Base-by-base conservation (phyloP, 2,113 vertebrate species). In the Carassius carassius region DNA sequence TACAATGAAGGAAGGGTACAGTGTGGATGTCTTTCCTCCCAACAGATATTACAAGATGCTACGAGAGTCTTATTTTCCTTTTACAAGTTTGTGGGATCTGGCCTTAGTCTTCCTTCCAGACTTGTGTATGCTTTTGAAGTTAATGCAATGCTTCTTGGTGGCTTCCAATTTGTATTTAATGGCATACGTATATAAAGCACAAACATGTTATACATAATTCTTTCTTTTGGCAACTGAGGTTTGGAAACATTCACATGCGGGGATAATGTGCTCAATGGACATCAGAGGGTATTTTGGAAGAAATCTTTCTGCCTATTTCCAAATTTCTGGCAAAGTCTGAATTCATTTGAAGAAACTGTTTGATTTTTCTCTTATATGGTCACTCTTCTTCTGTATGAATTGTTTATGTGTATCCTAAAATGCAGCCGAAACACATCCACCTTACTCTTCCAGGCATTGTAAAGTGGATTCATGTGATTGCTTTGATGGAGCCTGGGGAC, bases 21-120 rank as follows among this genome's bases (percentile, higher is more conserved):
- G 29, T 72, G 49, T 51, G 82, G 86, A 60, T 84, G 69, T 51
- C 5, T 84, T 35, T 32, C 37, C 44, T 73, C 37, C 29, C 60
- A 35, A 47, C 14, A 49, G 70, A 85, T 82, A 84, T 84, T 69
- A 51, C 78, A 84, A 89, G 73, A 89, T 78, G 69, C 78, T 79
- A 74, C 32, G 47, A 56, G 77, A 62, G 21, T 78, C 23, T 72
- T 82, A 69, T 67, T 78, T 86, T 81, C 25, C 54, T 79, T 83
- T 85, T 82, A 72, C 70, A 54, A 47, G 58, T 76, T 82, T 73
- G 75, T 85, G 84, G 75, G 85, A 63, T 84, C 75, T 84, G 49
- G 83, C 60, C 29, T 72, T 16, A 23, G 73, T 51, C 51, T 12
- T 29, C 14, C 2, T 32, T 65, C 23, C 37, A 77, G 51, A 49